Conservation (phyloP, 2,797 vertebrate species). For the Crocodylus rhombifer region DNA sequence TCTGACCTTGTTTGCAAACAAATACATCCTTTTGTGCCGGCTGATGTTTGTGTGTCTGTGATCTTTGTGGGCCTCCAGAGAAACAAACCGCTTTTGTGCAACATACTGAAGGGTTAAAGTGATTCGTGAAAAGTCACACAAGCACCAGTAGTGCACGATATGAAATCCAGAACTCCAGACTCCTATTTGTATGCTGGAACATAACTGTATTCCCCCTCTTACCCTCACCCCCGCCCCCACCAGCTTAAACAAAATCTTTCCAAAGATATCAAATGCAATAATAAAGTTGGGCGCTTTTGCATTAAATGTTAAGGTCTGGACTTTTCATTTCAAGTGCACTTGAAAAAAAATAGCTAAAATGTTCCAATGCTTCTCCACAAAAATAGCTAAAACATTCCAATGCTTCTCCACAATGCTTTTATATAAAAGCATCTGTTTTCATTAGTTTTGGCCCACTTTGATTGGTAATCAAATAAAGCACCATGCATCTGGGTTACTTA, state of each 20-base stretch:
- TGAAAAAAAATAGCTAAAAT: not conserved
- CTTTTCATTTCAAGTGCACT: constrained; percentile 22
- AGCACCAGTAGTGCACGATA: not conserved
- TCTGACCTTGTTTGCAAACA: too few relatives aligned
- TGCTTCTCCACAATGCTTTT: too few relatives aligned
- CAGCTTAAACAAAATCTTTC: not conserved
- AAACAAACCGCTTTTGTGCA: too few relatives aligned
- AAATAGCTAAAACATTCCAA: too few relatives aligned
- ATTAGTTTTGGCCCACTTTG: constrained; percentile 14
- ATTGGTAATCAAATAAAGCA: constrained; percentile 11
- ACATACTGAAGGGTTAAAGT: not conserved
- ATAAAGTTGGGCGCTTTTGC: not conserved
- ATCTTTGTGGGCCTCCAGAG: too few relatives aligned
- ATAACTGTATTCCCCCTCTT: not conserved
- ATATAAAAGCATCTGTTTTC: constrained; percentile 24
- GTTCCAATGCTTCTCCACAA: not conserved
- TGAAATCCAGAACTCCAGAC: not conserved
- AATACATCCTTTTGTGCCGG: too few relatives aligned
- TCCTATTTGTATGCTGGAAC: not conserved
- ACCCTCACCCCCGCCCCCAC: not conserved
- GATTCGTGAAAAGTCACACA: not conserved
- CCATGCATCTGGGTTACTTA: not conserved
- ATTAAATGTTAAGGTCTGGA: not conserved
- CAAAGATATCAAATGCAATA: not conserved
- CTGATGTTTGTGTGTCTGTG: too few relatives aligned